Conservation (phyloP, 1,140 invertebrate genomes). For the Oreohelix idahoensis region DNA sequence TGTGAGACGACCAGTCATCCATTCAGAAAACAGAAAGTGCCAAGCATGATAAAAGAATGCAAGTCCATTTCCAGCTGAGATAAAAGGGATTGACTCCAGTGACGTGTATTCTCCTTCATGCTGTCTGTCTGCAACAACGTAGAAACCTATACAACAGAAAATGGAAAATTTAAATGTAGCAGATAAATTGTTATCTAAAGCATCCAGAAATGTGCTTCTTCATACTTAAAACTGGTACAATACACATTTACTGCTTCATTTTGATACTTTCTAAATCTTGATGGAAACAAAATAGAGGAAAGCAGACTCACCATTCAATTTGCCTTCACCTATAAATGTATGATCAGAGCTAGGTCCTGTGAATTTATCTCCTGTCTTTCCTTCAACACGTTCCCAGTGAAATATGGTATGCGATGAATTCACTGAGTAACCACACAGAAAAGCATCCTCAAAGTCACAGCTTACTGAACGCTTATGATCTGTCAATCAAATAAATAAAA, state of each 20-base stretch:
- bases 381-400: constrained; percentile 47
- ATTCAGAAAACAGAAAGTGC: not conserved
- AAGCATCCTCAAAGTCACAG: constrained; percentile 63
- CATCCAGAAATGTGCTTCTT: too few species aligned
- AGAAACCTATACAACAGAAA: too few species aligned
- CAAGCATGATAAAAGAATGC: constrained; percentile 27
- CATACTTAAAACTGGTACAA: too few species aligned
- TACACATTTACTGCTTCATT: too few species aligned
- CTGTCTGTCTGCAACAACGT: constrained; percentile 3
- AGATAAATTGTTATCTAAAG: too few species aligned
- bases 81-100: constrained; percentile 1
- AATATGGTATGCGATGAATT: constrained; percentile 38
- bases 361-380: constrained; percentile 45
- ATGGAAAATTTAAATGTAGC: too few species aligned
- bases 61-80: constrained; percentile 16
- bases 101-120: not conserved
- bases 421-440: constrained; percentile 59
- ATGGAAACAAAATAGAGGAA: too few species aligned
- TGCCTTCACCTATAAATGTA: constrained; percentile 9
- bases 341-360: constrained; percentile 60
- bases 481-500: constrained; percentile 25
- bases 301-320: not conserved
- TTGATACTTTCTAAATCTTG: too few species aligned
- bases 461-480: constrained; percentile 46
- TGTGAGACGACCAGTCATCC: not conserved